Evolutionary conservation across 2,888 invertebrate genomes (phyloP).

Genomic region (Platynereis dumerilii): DNA sequence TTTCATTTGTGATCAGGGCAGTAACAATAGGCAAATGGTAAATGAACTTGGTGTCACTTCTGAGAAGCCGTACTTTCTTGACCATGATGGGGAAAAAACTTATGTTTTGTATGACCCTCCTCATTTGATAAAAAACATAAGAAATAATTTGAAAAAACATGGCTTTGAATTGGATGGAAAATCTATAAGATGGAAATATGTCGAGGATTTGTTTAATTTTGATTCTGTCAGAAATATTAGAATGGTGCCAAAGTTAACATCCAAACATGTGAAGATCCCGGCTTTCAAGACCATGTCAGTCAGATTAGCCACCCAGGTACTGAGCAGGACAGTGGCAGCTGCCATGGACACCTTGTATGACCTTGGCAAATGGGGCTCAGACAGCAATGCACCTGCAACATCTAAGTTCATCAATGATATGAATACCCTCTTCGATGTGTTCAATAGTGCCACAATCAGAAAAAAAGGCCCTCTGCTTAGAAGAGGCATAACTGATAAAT

Average conservation of each 20-base stretch:
- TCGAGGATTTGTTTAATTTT: slow-evolving; percentile 11
- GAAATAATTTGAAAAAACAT: slow-evolving; percentile 22
- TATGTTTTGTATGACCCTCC: slow-evolving; percentile 26
- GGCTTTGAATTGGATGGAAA: slow-evolving; percentile 13
- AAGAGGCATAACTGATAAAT: not conserved
- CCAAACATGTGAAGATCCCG: not conserved
- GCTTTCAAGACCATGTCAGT: not conserved
- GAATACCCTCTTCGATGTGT: not conserved
- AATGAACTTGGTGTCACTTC: slow-evolving; percentile 16
- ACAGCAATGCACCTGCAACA: not conserved
- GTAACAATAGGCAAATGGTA: slow-evolving; percentile 15
- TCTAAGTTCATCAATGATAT: not conserved
- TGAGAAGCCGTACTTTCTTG: slow-evolving; percentile 17
- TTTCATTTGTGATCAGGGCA: slow-evolving; percentile 26
- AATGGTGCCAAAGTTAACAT: slow-evolving; percentile 9
- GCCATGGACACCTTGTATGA: not conserved
- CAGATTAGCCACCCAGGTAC: not conserved
- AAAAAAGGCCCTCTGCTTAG: not conserved
- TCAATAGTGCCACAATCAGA: not conserved
- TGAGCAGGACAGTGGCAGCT: not conserved
- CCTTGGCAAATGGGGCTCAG: not conserved
- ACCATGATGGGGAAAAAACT: not conserved
- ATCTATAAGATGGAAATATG: slow-evolving; percentile 4
- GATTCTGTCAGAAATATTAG: slow-evolving; percentile 5
- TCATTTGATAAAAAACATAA: slow-evolving; percentile 25